Evolutionary conservation across 2,888 invertebrate genomes (phyloP), one percentile per base, ranked within the genome.

Genomic region (Parnassius orleans): DNA sequence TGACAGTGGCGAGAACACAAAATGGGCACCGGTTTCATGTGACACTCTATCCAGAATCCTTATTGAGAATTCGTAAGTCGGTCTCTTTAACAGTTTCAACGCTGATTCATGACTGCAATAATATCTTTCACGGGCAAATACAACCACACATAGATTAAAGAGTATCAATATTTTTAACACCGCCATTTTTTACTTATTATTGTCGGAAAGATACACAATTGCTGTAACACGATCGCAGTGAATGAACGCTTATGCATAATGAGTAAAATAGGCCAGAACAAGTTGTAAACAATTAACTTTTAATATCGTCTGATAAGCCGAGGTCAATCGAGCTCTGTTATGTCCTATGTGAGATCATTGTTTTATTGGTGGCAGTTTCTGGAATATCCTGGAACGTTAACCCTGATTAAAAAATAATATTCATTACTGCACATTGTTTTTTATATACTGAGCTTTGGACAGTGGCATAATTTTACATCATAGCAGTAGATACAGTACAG

Each of bases 1-100:
- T 0, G 83, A 78, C 2, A 87, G 60, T 0, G 89, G 89, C 0
- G 89, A 86, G 61, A 77, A 87, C 0, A 85, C 82, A 57, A 87
- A 89, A 67, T 89, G 87, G 0, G 73, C 75, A 3, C 75, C 71
- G 0, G 75, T 80, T 10, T 81, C 77, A 46, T 79, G 71, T 0
- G 78, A 66, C 0, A 86, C 82, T 60, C 82, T 76, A 44, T 83
- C 81, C n/a, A 87, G 64, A 47, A 87, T 70, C 42, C 68, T 70
- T 9, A 80, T 66, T 9, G 89, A 83, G 57, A 87, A 89, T 2
- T 83, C 77, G 64, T 84, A 86, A 0, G 78, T 77, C 0, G 85
- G 81, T 44, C 72, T 65, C 64, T 80, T 84, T 14, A 80, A 67
- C 0, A 78, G 71, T 0, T 70, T 65, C 1, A 81, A 61, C 0